Evolutionary conservation across 30 jellyfish, hydroid and myxozoan species (phyloP).

Genomic region (Chrysaora quinquecirrha): DNA sequence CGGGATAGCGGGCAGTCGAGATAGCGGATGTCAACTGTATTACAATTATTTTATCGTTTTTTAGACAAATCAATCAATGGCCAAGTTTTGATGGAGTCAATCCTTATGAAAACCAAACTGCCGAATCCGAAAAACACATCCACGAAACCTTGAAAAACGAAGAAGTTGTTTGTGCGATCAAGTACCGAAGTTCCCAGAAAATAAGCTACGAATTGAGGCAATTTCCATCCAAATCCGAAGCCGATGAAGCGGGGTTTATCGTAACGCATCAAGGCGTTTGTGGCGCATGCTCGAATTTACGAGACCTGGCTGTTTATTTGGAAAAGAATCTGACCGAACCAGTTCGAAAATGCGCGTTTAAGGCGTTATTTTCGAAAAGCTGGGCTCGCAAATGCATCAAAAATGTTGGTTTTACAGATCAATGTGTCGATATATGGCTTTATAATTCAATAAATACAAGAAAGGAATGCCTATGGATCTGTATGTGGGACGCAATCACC

Average conservation of each 20-base stretch:
- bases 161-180: constrained; percentile 60
- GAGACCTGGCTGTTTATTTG: constrained; percentile 62
- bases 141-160: constrained; percentile 40
- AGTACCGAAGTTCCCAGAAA: constrained; percentile 15
- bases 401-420: constrained; percentile 50
- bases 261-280: constrained; percentile 77
- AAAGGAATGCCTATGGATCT: constrained; percentile 51
- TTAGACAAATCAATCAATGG: constrained; percentile 42
- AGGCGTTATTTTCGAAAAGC: constrained; percentile 21
- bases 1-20: no score
- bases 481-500: constrained; percentile 62
- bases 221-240: constrained; percentile 29
- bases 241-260: constrained; percentile 45
- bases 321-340: constrained; percentile 66
- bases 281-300: constrained; percentile 69
- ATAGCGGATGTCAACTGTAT: no score
- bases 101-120: constrained; percentile 72
- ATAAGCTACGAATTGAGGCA: constrained; percentile 48
- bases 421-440: constrained; percentile 69
- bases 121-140: constrained; percentile 39
- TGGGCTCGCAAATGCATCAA: constrained; percentile 55
- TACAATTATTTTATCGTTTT: no score
- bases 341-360: constrained; percentile 56
- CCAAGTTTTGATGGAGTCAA: constrained; percentile 49
- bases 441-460: constrained; percentile 56